Evolutionary conservation across 1,140 invertebrate genomes (phyloP).

Genomic region (Piezodorus guildinii): DNA sequence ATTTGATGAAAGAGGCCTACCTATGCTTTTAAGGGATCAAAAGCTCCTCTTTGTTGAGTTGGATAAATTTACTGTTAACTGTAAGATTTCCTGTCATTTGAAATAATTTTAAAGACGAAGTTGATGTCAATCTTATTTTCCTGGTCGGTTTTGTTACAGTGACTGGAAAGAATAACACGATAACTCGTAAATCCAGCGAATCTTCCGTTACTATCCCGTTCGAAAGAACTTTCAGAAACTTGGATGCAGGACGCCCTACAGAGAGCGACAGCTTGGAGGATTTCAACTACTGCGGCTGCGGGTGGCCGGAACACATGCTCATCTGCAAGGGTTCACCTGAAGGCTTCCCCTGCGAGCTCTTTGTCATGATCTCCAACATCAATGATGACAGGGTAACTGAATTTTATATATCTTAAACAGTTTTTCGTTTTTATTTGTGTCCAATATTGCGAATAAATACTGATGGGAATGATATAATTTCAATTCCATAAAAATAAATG

Average conservation of each 20-base stretch:
- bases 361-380: slow-evolving; percentile 71
- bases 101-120: too few species aligned
- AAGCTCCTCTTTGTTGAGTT: slow-evolving; percentile 42
- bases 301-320: slow-evolving; percentile 78
- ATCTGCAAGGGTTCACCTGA: slow-evolving; percentile 57
- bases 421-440: too few species aligned
- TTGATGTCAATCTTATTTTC: not conserved
- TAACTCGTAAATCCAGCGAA: slow-evolving; percentile 41
- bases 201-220: slow-evolving; percentile 52
- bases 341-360: slow-evolving; percentile 57
- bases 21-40: slow-evolving; percentile 38
- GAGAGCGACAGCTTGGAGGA: slow-evolving; percentile 31
- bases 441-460: too few species aligned
- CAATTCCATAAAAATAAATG: too few species aligned
- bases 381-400: slow-evolving; percentile 49
- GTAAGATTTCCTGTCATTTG: slow-evolving; percentile 32
- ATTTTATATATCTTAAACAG: too few species aligned
- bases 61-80: slow-evolving; percentile 41
- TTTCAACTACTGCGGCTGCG: slow-evolving; percentile 69
- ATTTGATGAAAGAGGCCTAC: slow-evolving; percentile 39
- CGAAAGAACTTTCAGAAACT: slow-evolving; percentile 48
- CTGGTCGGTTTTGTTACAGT: slow-evolving; percentile 34
- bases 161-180: slow-evolving; percentile 41
- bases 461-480: too few species aligned
- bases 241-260: slow-evolving; percentile 35